Conservation (phyloP, 2,888 invertebrate genomes). For the Dendrolimus pini region DNA sequence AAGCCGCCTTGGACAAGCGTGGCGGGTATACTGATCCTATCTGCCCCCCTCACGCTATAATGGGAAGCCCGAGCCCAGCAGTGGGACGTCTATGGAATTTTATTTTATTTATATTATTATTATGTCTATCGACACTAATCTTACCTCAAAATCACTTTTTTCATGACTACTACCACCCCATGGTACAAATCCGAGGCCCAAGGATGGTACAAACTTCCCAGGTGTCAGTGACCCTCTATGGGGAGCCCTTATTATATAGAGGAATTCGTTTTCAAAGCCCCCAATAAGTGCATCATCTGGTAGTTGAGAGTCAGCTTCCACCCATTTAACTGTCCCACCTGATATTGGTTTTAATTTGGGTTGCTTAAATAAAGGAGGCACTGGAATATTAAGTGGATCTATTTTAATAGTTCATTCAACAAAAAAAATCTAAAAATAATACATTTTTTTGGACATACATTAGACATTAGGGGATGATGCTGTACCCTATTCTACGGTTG, state of each 20-base stretch:
- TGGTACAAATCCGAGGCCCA: conserved; percentile 81
- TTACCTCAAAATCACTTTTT: conserved; percentile 82
- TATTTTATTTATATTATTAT: too few relatives aligned
- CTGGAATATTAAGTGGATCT: conserved; percentile 17
- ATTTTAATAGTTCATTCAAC: background rate
- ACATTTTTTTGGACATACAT: too few relatives aligned
- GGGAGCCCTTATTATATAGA: conserved; percentile 82
- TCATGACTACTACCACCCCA: conserved; percentile 87
- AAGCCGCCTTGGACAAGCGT: too few relatives aligned
- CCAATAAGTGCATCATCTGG: conserved; percentile 84
- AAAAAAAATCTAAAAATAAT: too few relatives aligned
- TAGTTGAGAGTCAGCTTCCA: conserved; percentile 75
- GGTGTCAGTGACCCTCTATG: conserved; percentile 86
- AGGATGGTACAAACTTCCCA: conserved; percentile 85
- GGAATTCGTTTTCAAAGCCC: conserved; percentile 78
- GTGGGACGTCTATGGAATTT: too few relatives aligned
- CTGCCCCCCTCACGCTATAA: too few relatives aligned
- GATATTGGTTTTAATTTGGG: conserved; percentile 25
- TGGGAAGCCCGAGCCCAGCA: too few relatives aligned
- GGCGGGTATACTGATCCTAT: too few relatives aligned
- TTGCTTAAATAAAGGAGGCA: conserved; percentile 27
- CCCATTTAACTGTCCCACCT: conserved; percentile 78
- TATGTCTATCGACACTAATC: background rate
- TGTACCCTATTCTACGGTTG: too few relatives aligned
- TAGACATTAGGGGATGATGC: too few relatives aligned